Base-by-base conservation (phyloP, 2,888 invertebrate genomes). In the Drosophila prostipennis region DNA sequence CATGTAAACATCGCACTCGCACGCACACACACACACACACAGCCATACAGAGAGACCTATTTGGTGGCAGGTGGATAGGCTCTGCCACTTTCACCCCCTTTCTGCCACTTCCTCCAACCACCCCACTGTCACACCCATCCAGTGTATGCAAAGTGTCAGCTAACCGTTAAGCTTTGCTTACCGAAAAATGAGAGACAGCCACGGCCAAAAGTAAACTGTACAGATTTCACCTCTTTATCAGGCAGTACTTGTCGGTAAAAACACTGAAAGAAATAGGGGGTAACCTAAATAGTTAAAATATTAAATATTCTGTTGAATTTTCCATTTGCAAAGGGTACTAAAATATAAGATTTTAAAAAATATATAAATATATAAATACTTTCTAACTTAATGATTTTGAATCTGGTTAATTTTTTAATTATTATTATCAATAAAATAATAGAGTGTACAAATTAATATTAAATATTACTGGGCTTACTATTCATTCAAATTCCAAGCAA, bases 151-250 rank as follows among this genome's bases (percentile, higher is more conserved):
- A 82, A 79, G 73, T 84, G 79, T 89, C 77, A 77, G 85, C 81
- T 75, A 77, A 79, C 87, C 71, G 89, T 84, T 84, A 76, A 89
- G 89, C 81, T 84, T 84, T 87, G 79, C 81, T 87, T 73, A 89
- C 87, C 88, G 61, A 68, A 71, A 68, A 68, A 71, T 83, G 80
- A 79, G 81, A 76, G 52, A 69, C 42, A 52, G 51, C 65, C 55
- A 40, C 65, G 51, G 49, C 46, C 48, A 64, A 58, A 54, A 74
- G 78, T 86, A 78, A 88, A 86, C 80, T 80, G 74, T 67, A 67
- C 72, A 74, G 89, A 88, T 88, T 83, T 65, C 45, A 65, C 74
- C 54, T 67, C 55, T 72, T 72, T 72, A 63, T 53, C 54, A 46
- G 57, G 14, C 51, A 43, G 63, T 6, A 10, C 43, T 39, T 34